Conservation (phyloP, 2,113 vertebrate genomes). For the Zosterops hypoxanthus region DNA sequence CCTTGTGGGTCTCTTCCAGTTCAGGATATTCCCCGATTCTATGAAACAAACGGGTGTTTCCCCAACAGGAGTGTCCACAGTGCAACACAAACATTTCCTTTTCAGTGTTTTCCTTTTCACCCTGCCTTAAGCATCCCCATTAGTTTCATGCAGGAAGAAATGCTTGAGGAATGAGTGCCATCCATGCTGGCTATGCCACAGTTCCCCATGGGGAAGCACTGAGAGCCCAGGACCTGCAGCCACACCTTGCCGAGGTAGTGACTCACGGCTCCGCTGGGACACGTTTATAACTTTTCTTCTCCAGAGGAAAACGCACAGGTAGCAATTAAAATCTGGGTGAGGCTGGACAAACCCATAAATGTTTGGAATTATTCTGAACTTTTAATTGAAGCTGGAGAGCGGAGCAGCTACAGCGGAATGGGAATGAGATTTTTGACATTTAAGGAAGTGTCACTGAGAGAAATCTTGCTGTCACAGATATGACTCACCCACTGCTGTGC, state of each 20-base stretch:
- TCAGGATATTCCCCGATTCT: neutral
- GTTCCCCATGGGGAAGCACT: neutral
- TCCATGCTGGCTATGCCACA: neutral
- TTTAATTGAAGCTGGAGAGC: neutral
- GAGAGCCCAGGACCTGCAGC: neutral
- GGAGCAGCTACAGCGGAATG: neutral
- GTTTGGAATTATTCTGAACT: neutral
- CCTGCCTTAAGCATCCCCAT: neutral
- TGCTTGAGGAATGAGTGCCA: neutral
- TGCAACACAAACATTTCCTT: neutral
- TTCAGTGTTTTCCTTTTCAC: neutral
- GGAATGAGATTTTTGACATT: neutral
- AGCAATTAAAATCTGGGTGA: conserved; percentile 48
- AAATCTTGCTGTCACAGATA: neutral
- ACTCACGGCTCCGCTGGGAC: neutral
- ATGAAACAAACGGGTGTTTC: neutral
- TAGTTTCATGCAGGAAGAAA: neutral
- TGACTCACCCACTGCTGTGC: neutral
- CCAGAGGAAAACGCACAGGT: neutral
- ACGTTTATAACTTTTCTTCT: neutral
- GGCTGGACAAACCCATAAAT: conserved; percentile 27
- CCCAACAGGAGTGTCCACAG: neutral
- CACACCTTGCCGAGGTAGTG: neutral
- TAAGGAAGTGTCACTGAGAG: neutral
- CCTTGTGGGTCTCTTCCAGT: neutral